Conservation (phyloP, 2,113 vertebrate species). For the Cynopterus brachyotis region DNA sequence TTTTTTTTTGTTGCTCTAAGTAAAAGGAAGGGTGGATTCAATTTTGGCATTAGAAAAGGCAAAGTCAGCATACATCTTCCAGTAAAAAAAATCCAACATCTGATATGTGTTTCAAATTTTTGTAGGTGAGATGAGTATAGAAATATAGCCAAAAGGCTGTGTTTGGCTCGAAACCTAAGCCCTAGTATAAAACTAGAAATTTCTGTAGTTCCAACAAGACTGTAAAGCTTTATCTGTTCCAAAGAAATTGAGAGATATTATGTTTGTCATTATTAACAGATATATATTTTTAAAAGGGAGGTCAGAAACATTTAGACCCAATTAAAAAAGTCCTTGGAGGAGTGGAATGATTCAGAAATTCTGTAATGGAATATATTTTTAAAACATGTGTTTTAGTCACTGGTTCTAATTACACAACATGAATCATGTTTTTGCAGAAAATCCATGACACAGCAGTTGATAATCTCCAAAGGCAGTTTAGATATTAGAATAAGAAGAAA, state of each 20-base stretch:
- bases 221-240: constrained; percentile 55
- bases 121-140: neutral
- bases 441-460: neutral
- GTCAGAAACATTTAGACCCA: neutral
- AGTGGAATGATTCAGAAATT: neutral
- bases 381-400: neutral
- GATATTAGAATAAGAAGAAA: neutral
- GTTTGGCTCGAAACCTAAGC: constrained; percentile 44
- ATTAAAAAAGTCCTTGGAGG: constrained; percentile 47
- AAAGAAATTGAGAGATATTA: constrained; percentile 66
- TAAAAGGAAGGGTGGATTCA: constrained; percentile 45
- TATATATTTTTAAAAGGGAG: neutral
- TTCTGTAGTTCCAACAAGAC: constrained; percentile 31
- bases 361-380: neutral
- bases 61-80: neutral
- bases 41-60: constrained; percentile 30
- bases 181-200: neutral
- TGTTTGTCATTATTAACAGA: constrained; percentile 49
- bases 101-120: constrained; percentile 36
- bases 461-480: neutral
- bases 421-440: neutral
- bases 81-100: neutral
- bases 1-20: neutral
- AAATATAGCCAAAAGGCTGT: neutral
- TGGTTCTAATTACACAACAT: neutral